Evolutionary conservation across 92 coral and sea anemone genomes (phyloP), one percentile per base, ranked within the genome.

Genomic region (Galaxea fascicularis): DNA sequence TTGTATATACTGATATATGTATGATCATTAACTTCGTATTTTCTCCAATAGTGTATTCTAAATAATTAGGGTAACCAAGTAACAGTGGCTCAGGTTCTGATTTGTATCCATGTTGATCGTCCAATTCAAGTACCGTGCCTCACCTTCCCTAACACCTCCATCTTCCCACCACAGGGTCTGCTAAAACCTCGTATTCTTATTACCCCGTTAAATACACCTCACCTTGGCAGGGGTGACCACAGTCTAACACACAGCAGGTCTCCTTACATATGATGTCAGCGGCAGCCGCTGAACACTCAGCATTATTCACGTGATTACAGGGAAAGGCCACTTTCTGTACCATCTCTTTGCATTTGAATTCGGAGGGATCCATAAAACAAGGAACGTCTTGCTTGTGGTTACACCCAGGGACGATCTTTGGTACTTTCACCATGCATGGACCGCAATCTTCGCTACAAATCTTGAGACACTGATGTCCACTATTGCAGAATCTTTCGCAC

Each of bases 211-310:
- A 35, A 35, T 35, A 35, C 41, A 8, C 64, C 76, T 18, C 89
- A 96, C 98, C 98, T 80, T 45, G 8, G 71, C 98, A 95, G 14
- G 67, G 74, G 78, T 95, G 98, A 0, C 89, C 95, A 58, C 98
- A 95, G 9, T 74, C 84, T 26, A 78, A 29, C 0, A 59, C 54
- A 1, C 85, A 79, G 82, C 98, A 96, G 5, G 95, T 91, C 52
- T 90, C 86, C 13, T 28, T 44, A 74, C 98, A 96, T 10, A 28
- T 59, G 29, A 70, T 71, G 28, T 44, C 86, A 10, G 71, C 51
- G 0, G 90, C 85, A 41, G 93, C 87, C 77, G 87, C 63, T 53
- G 80, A 90, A 64, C 98, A 94, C 83, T 84, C 79, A 18, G 84
- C 91, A 2, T 68, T 27, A 51, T 84, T 82, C 5, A 6, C 24